Conservation (phyloP, 2,797 vertebrate species). For the Rhadinocentrus ornatus region DNA sequence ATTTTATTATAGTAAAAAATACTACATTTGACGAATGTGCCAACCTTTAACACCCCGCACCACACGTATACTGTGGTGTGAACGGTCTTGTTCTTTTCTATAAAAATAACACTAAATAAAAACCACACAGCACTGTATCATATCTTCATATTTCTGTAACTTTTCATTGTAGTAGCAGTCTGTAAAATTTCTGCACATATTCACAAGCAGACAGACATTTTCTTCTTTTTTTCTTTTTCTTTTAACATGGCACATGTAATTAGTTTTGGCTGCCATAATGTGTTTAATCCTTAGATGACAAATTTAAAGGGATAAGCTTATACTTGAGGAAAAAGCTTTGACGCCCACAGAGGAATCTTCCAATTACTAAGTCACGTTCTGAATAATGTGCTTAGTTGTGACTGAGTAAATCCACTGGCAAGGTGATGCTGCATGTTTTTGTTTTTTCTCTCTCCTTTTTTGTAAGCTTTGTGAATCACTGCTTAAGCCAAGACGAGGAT, state of each 20-base stretch:
- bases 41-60: neutral
- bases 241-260: slow-evolving; percentile 27
- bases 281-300: slow-evolving; percentile 36
- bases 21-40: too few species aligned
- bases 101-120: neutral
- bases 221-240: neutral
- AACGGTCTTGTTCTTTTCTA: neutral
- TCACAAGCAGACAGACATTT: neutral
- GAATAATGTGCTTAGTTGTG: slow-evolving; percentile 44
- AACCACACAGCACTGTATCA: neutral
- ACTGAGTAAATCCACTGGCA: slow-evolving; percentile 42
- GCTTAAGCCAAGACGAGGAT: slow-evolving; percentile 25
- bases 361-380: slow-evolving; percentile 54
- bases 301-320: slow-evolving; percentile 35
- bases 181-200: neutral
- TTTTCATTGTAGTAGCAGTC: neutral
- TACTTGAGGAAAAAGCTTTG: slow-evolving; percentile 14
- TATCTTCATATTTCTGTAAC: neutral
- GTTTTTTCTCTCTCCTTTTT: neutral
- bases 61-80: neutral
- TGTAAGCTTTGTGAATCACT: slow-evolving; percentile 51
- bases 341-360: slow-evolving; percentile 25
- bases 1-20: too few species aligned
- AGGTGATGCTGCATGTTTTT: slow-evolving; percentile 20
- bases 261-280: slow-evolving; percentile 19